Conservation (phyloP, 2,888 invertebrate genomes). For the Heteromurus nitidus region DNA sequence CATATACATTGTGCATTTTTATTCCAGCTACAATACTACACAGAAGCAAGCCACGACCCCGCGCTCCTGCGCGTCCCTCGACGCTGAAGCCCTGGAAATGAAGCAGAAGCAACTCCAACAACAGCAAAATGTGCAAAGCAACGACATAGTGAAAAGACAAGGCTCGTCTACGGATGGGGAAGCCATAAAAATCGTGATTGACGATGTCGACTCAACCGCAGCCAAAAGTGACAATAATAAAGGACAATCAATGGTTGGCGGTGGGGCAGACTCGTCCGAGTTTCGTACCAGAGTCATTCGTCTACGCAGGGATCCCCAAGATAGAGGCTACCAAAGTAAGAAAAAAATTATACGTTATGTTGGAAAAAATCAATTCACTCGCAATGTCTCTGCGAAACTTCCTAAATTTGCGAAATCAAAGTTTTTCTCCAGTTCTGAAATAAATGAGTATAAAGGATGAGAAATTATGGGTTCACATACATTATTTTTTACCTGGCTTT, state of each 20-base stretch:
- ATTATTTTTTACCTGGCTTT: too few species aligned
- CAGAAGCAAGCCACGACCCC: conserved; percentile 79
- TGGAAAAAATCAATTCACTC: too few species aligned
- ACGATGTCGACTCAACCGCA: conserved; percentile 89
- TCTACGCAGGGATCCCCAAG: conserved; percentile 72
- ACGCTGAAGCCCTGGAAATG: conserved; percentile 63
- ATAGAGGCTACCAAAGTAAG: conserved; percentile 73
- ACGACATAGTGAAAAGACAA: conserved; percentile 78
- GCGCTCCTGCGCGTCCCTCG: conserved; percentile 78
- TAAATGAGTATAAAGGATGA: too few species aligned
- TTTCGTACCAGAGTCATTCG: conserved; percentile 70
- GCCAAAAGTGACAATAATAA: conserved; percentile 75
- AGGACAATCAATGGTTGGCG: conserved; percentile 66
- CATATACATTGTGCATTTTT: neutral
- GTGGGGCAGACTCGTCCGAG: conserved; percentile 50
- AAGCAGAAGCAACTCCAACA: conserved; percentile 47
- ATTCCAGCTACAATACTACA: conserved; percentile 68
- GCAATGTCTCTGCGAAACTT: too few species aligned
- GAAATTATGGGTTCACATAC: too few species aligned
- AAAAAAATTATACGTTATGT: too few species aligned
- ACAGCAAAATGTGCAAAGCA: conserved; percentile 61
- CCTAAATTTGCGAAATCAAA: too few species aligned
- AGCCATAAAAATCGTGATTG: conserved; percentile 93
- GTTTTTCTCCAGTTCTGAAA: too few species aligned
- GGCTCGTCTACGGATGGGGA: conserved; percentile 90